phyloP scores from a whole-genome alignment of 2,888 invertebrate species.

The Pseudococcus viburni region DNA sequence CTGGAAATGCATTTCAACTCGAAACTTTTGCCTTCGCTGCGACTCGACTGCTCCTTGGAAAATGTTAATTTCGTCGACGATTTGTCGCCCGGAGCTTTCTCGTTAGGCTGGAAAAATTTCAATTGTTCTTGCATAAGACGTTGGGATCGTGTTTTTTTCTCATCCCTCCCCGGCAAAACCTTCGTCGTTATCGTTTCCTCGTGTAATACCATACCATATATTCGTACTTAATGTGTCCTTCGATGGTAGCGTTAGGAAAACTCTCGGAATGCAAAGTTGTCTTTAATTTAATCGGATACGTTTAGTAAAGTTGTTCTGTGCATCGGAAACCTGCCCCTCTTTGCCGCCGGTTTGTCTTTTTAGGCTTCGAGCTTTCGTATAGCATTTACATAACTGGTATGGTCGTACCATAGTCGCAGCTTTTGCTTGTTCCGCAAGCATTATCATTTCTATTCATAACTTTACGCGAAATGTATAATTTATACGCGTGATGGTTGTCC shows the following conservation, averaged over 20 bases:
- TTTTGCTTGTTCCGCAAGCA: conserved; percentile 2
- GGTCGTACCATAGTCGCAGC: neutral
- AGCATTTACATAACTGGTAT: neutral
- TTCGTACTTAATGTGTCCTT: too few relatives aligned
- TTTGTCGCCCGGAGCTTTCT: neutral
- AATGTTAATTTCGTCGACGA: neutral
- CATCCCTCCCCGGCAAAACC: neutral
- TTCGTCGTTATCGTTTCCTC: too few relatives aligned
- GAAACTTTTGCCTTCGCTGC: neutral
- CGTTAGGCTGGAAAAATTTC: neutral
- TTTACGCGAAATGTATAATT: neutral
- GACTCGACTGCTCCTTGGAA: neutral
- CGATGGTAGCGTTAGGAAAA: too few relatives aligned
- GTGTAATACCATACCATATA: too few relatives aligned
- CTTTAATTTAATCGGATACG: neutral
- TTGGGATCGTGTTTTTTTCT: neutral
- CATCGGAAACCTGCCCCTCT: neutral
- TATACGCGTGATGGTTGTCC: conserved; percentile 6
- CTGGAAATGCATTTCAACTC: neutral
- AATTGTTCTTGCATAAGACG: neutral
- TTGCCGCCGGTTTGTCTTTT: neutral
- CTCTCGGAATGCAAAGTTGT: neutral
- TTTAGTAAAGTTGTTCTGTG: neutral
- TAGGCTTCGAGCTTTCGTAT: neutral
- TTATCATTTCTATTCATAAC: conserved; percentile 28